phyloP scores from a whole-genome alignment of 2,113 vertebrate species.

The Thunnus maccoyii region DNA sequence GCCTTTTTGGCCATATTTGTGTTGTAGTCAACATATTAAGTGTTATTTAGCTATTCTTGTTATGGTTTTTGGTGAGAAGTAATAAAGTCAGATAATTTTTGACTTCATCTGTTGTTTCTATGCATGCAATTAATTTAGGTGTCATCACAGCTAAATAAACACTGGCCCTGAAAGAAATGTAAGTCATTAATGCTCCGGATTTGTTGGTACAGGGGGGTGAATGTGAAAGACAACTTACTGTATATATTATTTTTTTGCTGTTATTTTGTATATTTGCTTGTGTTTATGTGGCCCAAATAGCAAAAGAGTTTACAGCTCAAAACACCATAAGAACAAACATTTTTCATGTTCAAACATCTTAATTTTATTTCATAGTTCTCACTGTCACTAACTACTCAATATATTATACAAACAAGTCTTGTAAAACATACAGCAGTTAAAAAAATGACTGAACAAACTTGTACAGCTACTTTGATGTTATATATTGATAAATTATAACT shows the following conservation, averaged over 20 bases:
- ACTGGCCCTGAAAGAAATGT: constrained; percentile 12
- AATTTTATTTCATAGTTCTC: constrained; percentile 21
- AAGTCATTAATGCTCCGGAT: no score
- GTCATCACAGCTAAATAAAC: constrained; percentile 22
- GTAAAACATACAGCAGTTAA: constrained; percentile 3
- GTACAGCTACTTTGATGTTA: constrained; percentile 9
- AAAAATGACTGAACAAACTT: neutral
- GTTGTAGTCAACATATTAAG: neutral
- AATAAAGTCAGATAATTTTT: constrained; percentile 14
- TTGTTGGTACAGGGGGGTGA: neutral
- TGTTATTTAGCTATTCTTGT: constrained; percentile 5
- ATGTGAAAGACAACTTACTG: neutral
- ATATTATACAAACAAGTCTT: constrained; percentile 26
- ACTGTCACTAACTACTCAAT: neutral
- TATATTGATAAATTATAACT: constrained; percentile 49
- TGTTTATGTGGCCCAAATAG: neutral
- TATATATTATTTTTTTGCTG: neutral
- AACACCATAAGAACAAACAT: neutral
- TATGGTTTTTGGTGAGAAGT: constrained; percentile 1
- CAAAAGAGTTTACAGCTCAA: neutral
- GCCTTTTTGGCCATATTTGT: neutral
- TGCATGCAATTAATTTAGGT: constrained; percentile 1
- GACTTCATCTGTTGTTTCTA: constrained; percentile 10
- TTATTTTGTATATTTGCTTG: neutral
- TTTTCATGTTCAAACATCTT: constrained; percentile 17